Percentiles rank a stretch among this genome's conserved stretches.
These are phyloP conservation scores for Oligia latruncula DNA, from an alignment of 2,888 invertebrate genomes.

Conservation along the genomic window DNA sequence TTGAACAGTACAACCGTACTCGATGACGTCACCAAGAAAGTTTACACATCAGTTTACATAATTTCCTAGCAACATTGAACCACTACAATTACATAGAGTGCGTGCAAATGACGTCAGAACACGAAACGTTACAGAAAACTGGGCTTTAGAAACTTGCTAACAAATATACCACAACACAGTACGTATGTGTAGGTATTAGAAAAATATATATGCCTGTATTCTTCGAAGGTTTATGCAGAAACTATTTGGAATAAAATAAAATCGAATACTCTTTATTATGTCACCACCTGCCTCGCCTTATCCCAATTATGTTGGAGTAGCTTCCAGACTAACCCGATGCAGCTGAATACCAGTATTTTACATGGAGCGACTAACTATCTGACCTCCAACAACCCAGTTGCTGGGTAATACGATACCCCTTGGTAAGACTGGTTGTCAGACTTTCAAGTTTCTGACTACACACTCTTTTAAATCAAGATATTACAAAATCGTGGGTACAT, in stretches of 20 bases:
- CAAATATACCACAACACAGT: background rate
- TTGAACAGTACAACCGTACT: background rate
- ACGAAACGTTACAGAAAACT: conserved; percentile 27
- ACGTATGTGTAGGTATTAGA: background rate
- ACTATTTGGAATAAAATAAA: background rate
- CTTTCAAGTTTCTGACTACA: background rate
- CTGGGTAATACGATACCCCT: background rate
- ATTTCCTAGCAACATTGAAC: conserved; percentile 33
- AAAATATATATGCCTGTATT: background rate
- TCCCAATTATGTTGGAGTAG: background rate
- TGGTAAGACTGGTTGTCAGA: background rate
- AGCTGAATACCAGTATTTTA: background rate
- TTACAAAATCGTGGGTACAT: too few species aligned
- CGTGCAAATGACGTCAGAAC: conserved; percentile 52
- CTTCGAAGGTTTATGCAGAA: background rate
- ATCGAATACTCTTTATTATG: background rate
- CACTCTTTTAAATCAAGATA: too few species aligned
- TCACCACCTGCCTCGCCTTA: background rate
- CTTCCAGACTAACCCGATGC: background rate
- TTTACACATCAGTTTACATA: conserved; percentile 44
- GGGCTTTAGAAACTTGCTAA: conserved; percentile 7
- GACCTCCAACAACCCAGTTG: background rate
- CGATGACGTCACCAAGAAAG: conserved; percentile 41
- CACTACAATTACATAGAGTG: conserved; percentile 48
- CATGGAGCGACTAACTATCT: background rate